Percentiles rank a stretch among this genome's conserved stretches.
Evolutionary conservation across 1,140 invertebrate genomes (phyloP).

Genomic region (Aphelinus certus): DNA sequence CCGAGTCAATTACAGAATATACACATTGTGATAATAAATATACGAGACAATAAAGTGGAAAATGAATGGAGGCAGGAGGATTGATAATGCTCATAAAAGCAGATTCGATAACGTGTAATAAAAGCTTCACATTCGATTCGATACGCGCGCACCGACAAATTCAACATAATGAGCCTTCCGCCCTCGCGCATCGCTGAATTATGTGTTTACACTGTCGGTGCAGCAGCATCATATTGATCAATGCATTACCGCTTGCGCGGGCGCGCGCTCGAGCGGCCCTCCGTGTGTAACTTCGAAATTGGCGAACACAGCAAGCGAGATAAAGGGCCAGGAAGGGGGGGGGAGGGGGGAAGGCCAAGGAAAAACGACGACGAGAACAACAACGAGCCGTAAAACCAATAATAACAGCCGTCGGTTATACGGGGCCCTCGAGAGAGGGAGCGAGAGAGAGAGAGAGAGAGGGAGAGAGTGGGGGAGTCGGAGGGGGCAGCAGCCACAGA

Average conservation of each 20-base stretch:
- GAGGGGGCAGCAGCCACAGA: neutral
- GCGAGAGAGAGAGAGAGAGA: neutral
- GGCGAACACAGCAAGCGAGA: neutral
- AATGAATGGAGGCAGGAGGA: neutral
- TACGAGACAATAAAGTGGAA: neutral
- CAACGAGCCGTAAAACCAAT: conserved; percentile 6
- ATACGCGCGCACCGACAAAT: conserved; percentile 20
- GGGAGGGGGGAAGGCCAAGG: neutral
- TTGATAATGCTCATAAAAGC: conserved; percentile 13
- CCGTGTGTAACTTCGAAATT: conserved; percentile 29
- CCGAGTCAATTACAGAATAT: neutral
- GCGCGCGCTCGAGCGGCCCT: neutral
- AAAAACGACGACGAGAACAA: neutral
- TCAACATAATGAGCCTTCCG: conserved; percentile 27
- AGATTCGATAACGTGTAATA: conserved; percentile 8
- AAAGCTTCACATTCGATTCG: neutral
- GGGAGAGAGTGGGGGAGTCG: neutral
- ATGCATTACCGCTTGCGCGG: conserved; percentile 2
- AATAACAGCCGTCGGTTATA: conserved; percentile 29
- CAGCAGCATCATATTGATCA: conserved; percentile 22
- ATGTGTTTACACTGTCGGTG: conserved; percentile 29
- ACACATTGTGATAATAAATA: neutral
- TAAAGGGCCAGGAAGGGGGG: neutral
- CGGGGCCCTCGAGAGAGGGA: neutral
- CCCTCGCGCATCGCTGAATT: conserved; percentile 16